phyloP scores from a whole-genome alignment of 2,888 invertebrate species.

The Hyles lineata region DNA sequence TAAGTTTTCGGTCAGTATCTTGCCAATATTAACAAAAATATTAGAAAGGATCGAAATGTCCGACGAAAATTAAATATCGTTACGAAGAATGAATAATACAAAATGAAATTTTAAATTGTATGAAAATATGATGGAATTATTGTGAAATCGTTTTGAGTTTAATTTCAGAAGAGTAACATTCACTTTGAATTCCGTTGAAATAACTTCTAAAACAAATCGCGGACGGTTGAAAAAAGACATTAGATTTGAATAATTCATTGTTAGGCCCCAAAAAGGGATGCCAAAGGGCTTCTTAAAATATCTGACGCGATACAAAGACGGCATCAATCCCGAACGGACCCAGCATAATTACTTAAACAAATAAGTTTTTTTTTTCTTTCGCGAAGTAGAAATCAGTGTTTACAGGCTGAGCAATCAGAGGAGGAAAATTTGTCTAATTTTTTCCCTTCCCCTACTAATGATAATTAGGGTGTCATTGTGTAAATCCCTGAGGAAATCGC shows the following conservation, averaged over 20 bases:
- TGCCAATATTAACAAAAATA: not conserved
- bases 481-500: not conserved
- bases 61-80: not conserved
- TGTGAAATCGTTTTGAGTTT: constrained; percentile 9
- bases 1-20: not conserved
- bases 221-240: constrained; percentile 23
- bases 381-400: constrained; percentile 35
- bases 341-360: constrained; percentile 45
- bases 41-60: constrained; percentile 4
- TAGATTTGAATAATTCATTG: constrained; percentile 30
- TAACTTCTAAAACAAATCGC: constrained; percentile 21
- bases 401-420: constrained; percentile 43
- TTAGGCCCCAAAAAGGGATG: constrained; percentile 29
- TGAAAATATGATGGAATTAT: constrained; percentile 7
- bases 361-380: constrained; percentile 39
- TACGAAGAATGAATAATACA: not conserved
- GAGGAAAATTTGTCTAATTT: constrained; percentile 39
- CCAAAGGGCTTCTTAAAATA: constrained; percentile 37
- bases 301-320: constrained; percentile 39
- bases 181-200: constrained; percentile 16
- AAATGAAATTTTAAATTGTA: constrained; percentile 10
- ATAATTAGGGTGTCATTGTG: constrained; percentile 8
- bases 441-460: constrained; percentile 17
- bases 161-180: constrained; percentile 1
- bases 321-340: constrained; percentile 34